Conservation (phyloP, 2,888 invertebrate genomes). For the Melanostoma scalare region DNA sequence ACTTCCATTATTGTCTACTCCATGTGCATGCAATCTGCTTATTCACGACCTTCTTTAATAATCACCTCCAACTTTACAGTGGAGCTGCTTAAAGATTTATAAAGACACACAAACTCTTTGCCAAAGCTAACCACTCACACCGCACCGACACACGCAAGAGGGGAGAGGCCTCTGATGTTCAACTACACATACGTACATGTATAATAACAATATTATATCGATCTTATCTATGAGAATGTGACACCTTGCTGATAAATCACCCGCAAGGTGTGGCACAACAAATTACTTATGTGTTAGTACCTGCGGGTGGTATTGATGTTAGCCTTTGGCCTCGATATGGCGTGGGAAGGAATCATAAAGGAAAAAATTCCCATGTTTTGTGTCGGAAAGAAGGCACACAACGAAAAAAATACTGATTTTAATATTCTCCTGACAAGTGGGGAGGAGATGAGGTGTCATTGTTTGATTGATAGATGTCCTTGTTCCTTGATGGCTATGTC, state of each 20-base stretch:
- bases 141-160: background rate
- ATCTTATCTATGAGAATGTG: conserved; percentile 60
- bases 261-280: conserved; percentile 57
- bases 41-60: background rate
- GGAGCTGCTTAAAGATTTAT: conserved; percentile 14
- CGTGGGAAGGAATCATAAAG: conserved; percentile 13
- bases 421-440: conserved; percentile 6
- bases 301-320: conserved; percentile 7
- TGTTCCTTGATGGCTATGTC: conserved; percentile 42
- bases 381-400: conserved; percentile 12
- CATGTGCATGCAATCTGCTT: no score
- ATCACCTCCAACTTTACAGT: conserved; percentile 2
- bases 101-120: background rate
- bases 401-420: conserved; percentile 28
- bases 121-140: background rate
- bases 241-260: conserved; percentile 66
- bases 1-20: no score
- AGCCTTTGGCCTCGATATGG: conserved; percentile 1
- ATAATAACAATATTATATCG: conserved; percentile 38
- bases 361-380: conserved; percentile 1
- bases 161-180: background rate
- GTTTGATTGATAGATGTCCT: conserved; percentile 67
- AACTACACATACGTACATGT: background rate
- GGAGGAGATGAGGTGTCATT: conserved; percentile 34
- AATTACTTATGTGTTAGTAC: conserved; percentile 45